Evolutionary conservation across 2,113 vertebrate genomes (phyloP), one percentile per base, ranked within the genome.

Genomic region (Mormyrus lacerda): DNA sequence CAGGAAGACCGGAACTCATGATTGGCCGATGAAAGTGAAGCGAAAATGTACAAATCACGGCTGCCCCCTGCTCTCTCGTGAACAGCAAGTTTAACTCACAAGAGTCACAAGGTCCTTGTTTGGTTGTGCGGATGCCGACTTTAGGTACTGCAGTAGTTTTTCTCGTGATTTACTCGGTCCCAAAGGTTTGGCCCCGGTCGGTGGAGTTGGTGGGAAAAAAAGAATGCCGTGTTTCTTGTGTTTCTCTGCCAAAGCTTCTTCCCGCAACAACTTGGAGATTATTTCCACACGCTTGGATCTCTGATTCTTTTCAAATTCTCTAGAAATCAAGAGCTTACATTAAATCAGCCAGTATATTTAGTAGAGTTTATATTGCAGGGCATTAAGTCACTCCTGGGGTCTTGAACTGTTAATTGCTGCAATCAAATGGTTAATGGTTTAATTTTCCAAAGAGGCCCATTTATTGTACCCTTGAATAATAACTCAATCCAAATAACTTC

Each of bases 241-340:
- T 84, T 91, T 95, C 24, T 90, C 92, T 13, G 91, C 45, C 61
- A 91, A 76, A 6, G 95, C 92, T 84, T 94, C 93, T 91, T 98
- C 97, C 91, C 92, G 93, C 89, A 97, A 91, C 89, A 98, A 93
- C 88, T 92, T 94, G 87, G 93, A 91, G 1, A 97, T 93, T 1
- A 98, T 97, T 89, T 97, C 96, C 21, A 93, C 92, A 91, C 93
- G 96, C 48, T 95, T 94, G 89, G 93, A 92, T 92, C 95, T 96
- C 92, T 97, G 97, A 83, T 85, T 93, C 87, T 97, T 95, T 91
- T 92, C 91, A 42, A 94, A 96, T 93, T 96, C 94, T 89, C 98
- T 99, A 90, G 89, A 92, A 91, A 89, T 92, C 5, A 87, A 53
- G 48, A 47, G 44, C 9, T n/a, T 45, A 47, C 21, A 21, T 45